Evolutionary conservation across 1,140 invertebrate species (phyloP).

Genomic region (Coenobita brevimanus): DNA sequence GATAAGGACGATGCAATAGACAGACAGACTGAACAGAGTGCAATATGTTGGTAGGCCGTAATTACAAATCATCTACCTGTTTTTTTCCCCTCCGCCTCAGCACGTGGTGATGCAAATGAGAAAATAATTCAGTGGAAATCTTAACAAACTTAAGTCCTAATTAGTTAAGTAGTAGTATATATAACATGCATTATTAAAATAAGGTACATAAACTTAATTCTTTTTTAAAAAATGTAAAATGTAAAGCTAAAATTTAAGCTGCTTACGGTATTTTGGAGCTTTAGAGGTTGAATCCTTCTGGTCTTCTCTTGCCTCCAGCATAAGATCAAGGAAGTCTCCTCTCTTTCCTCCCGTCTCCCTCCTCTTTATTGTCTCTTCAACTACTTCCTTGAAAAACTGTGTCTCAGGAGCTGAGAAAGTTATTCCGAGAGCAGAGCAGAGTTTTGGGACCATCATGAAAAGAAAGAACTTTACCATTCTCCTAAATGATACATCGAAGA

Average conservation of each 20-base stretch:
- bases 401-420: neutral
- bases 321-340: constrained; percentile 74
- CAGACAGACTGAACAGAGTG: too few relatives aligned
- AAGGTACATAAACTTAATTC: neutral
- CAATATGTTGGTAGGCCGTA: too few relatives aligned
- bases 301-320: constrained; percentile 73
- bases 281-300: constrained; percentile 34
- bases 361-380: constrained; percentile 38
- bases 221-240: neutral
- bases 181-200: too few relatives aligned
- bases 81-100: too few relatives aligned
- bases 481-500: neutral
- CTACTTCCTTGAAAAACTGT: constrained; percentile 53
- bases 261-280: constrained; percentile 50
- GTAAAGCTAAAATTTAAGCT: neutral
- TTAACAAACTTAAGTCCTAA: too few relatives aligned
- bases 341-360: constrained; percentile 46
- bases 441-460: constrained; percentile 9
- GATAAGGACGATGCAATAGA: too few relatives aligned
- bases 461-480: constrained; percentile 32
- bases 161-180: too few relatives aligned
- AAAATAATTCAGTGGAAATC: too few relatives aligned
- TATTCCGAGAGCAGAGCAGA: constrained; percentile 25
- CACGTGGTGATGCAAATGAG: too few relatives aligned
- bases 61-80: too few relatives aligned